These are phyloP conservation scores for Mythimna albipuncta DNA, from an alignment of 2,888 invertebrate genomes.

Conservation along the genomic window DNA sequence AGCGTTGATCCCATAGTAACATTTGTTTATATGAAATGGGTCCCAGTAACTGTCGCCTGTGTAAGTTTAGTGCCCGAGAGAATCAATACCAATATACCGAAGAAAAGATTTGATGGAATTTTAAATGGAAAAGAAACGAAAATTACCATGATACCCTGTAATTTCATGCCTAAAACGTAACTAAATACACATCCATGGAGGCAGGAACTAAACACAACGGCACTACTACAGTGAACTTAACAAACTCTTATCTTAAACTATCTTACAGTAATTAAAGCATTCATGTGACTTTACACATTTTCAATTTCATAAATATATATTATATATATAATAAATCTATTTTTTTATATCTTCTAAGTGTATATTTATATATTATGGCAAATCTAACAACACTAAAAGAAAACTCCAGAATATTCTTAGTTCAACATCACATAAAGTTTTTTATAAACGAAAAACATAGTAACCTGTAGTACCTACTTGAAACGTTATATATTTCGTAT, in stretches of 20 bases:
- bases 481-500: constrained; percentile 69
- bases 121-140: constrained; percentile 61
- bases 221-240: constrained; percentile 81
- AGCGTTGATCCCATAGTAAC: neutral
- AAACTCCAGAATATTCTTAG: constrained; percentile 50
- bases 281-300: constrained; percentile 81
- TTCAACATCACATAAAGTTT: constrained; percentile 64
- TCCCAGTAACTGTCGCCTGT: neutral
- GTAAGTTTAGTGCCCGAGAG: constrained; percentile 12
- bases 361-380: constrained; percentile 69
- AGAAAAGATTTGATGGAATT: constrained; percentile 38
- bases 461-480: constrained; percentile 68
- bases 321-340: constrained; percentile 65
- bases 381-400: constrained; percentile 67
- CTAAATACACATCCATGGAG: constrained; percentile 78
- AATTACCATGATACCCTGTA: constrained; percentile 85
- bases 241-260: constrained; percentile 76
- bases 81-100: constrained; percentile 1
- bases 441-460: constrained; percentile 59
- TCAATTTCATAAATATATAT: constrained; percentile 69
- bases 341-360: constrained; percentile 65
- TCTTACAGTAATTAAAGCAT: constrained; percentile 90
- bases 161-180: constrained; percentile 82
- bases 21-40: no score
- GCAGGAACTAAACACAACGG: constrained; percentile 71